Conservation (phyloP, 2,797 vertebrate genomes). For the Gymnoscopelus microlampas region DNA sequence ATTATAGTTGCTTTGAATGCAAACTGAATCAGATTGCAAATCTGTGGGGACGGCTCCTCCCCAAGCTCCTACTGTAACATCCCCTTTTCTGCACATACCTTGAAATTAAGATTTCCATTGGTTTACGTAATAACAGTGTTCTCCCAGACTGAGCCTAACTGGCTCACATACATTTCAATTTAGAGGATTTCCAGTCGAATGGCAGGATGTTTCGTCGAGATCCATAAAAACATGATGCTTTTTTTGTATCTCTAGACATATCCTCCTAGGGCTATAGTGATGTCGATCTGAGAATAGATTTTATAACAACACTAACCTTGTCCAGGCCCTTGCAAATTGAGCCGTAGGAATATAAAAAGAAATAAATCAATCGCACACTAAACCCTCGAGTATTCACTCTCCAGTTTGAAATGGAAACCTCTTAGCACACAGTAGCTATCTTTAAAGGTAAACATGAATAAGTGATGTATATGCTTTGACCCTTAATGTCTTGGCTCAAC, state of each 20-base stretch:
- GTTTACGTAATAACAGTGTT: slow-evolving; percentile 18
- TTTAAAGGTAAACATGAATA: not conserved
- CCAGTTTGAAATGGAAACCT: slow-evolving; percentile 30
- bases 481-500: too few relatives aligned
- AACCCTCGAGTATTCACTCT: slow-evolving; percentile 39
- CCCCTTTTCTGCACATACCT: slow-evolving; percentile 30
- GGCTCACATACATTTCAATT: not conserved
- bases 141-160: not conserved
- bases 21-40: slow-evolving; percentile 57
- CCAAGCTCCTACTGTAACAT: slow-evolving; percentile 26
- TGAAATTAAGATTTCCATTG: slow-evolving; percentile 39
- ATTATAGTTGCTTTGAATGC: slow-evolving; percentile 26
- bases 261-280: slow-evolving; percentile 4
- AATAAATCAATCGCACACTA: slow-evolving; percentile 48
- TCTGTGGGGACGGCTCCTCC: slow-evolving; percentile 40
- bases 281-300: slow-evolving; percentile 43
- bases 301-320: slow-evolving; percentile 37
- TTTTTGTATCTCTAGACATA: not conserved
- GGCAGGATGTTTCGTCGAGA: too few relatives aligned
- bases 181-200: slow-evolving; percentile 14
- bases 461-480: too few relatives aligned
- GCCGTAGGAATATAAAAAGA: slow-evolving; percentile 53
- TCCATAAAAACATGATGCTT: not conserved
- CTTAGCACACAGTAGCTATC: slow-evolving; percentile 16
- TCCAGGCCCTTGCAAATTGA: slow-evolving; percentile 37